Conservation (phyloP, 2,888 invertebrate species). For the Eulithis testata region DNA sequence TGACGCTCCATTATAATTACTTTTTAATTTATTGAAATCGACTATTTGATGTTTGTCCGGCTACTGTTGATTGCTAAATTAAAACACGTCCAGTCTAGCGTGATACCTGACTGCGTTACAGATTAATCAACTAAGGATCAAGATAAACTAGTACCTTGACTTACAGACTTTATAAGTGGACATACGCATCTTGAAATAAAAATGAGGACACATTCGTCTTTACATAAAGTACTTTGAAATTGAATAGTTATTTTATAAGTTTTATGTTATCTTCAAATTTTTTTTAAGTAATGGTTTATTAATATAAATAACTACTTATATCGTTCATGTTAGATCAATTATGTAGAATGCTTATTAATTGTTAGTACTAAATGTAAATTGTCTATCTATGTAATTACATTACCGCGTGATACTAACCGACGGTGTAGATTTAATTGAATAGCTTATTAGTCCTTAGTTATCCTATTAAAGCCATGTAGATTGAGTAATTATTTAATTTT, state of each 20-base stretch:
- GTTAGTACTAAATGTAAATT: neutral
- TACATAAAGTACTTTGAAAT: too few relatives aligned
- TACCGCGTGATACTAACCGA: neutral
- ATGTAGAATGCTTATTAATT: neutral
- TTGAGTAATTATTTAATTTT: too few relatives aligned
- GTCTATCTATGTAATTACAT: neutral
- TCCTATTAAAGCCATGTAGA: too few relatives aligned
- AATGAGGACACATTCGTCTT: too few relatives aligned
- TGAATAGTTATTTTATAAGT: too few relatives aligned
- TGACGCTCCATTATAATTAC: slow-evolving; percentile 25
- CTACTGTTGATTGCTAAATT: slow-evolving; percentile 18
- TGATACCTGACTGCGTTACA: neutral
- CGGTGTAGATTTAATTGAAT: neutral
- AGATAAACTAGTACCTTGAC: neutral
- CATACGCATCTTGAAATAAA: too few relatives aligned
- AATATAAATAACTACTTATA: too few relatives aligned
- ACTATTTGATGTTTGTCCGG: slow-evolving; percentile 21
- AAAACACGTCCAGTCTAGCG: neutral
- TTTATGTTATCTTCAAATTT: too few relatives aligned
- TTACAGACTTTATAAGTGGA: too few relatives aligned
- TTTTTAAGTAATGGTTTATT: too few relatives aligned
- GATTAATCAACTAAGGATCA: neutral
- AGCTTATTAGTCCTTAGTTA: too few relatives aligned
- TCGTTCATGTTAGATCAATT: too few relatives aligned
- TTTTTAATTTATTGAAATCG: slow-evolving; percentile 28